These are phyloP conservation scores for rabbit (Oryctolagus cuniculus) DNA, from an alignment of 2,113 vertebrate genomes.

Conservation along the genomic window mOryCun1.1 NC_091432.1:47187501-47188000, in stretches of 20 bases:
- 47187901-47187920: not conserved
- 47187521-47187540: not conserved
- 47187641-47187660: not conserved
- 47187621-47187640: not conserved
- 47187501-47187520: not conserved
- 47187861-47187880: too few relatives aligned
- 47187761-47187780: conserved; percentile 29
- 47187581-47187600: not conserved
- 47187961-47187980: not conserved
- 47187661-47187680: not conserved
- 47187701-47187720: not conserved
- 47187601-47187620: not conserved
- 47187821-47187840: not conserved
- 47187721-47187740: not conserved
- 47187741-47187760: not conserved
- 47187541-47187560: not conserved
- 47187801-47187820: not conserved
- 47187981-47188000: not conserved
- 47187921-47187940: not conserved
- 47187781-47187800: not conserved
- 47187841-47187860: not conserved
- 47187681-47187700: conserved; percentile 33
- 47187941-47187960: not conserved
- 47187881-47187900: not conserved
- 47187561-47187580: conserved; percentile 23